A percentile compares a stretch with the other conserved stretches of the same genome.
Conservation (phyloP, 2,113 vertebrate genomes). For the Acanthisitta chloris region DNA sequence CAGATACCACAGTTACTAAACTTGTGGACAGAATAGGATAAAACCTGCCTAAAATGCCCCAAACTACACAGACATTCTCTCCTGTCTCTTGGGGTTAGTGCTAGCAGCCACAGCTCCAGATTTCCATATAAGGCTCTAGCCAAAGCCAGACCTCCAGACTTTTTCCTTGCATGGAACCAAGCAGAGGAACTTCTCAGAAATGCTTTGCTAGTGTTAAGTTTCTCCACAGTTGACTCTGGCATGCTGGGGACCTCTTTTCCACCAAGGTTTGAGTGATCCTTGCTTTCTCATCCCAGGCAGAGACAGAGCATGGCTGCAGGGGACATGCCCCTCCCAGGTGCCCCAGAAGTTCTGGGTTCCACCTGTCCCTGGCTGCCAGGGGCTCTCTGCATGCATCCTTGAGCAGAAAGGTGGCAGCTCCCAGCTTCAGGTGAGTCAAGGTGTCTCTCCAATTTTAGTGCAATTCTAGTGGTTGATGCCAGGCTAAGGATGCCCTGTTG, state of each 20-base stretch:
- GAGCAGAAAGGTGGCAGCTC: neutral
- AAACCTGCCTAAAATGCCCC: neutral
- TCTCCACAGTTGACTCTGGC: neutral
- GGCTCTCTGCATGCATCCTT: accelerated
- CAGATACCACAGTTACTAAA: neutral
- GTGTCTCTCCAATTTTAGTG: neutral
- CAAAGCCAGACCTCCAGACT: neutral
- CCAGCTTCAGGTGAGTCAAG: neutral
- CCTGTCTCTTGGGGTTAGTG: neutral
- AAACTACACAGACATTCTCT: neutral
- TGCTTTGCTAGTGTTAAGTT: neutral
- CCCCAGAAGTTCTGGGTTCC: neutral
- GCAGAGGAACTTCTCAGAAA: neutral
- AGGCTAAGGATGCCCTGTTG: neutral
- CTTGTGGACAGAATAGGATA: neutral
- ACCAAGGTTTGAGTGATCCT: neutral
- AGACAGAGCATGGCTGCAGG: neutral
- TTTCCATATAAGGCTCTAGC: neutral
- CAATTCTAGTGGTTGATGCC: neutral
- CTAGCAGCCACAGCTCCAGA: neutral
- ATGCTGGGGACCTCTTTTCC: neutral
- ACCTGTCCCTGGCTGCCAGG: neutral
- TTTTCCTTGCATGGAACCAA: neutral
- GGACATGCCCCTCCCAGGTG: neutral
- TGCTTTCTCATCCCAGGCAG: neutral